phyloP scores from a whole-genome alignment of 2,888 invertebrate species.

The Orgyia antiqua region DNA sequence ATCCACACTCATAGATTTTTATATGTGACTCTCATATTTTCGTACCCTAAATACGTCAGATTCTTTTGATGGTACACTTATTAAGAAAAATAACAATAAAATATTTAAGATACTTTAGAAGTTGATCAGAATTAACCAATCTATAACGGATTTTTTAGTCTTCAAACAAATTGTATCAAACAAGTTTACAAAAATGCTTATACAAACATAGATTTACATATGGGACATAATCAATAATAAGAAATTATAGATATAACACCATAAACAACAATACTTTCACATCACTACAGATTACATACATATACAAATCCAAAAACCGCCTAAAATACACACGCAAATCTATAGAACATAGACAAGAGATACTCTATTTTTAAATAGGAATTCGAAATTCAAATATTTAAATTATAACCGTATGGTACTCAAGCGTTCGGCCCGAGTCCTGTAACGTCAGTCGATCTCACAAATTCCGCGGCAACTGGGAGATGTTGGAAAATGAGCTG shows the following conservation, averaged over 20 bases:
- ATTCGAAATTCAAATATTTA: slow-evolving; percentile 11
- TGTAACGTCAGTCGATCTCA: slow-evolving; percentile 53
- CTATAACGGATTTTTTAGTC: too few relatives aligned
- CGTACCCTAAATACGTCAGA: too few relatives aligned
- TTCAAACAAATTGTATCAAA: too few relatives aligned
- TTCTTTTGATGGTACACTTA: too few relatives aligned
- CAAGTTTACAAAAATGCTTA: too few relatives aligned
- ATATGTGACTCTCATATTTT: too few relatives aligned
- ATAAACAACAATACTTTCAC: slow-evolving; percentile 13
- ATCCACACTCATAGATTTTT: too few relatives aligned
- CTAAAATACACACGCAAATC: slow-evolving; percentile 6
- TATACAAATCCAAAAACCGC: slow-evolving; percentile 11
- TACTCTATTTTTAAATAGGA: slow-evolving; percentile 2
- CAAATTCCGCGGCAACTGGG: slow-evolving; percentile 51
- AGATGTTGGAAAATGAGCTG: slow-evolving; percentile 50
- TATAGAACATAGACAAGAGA: slow-evolving; percentile 2
- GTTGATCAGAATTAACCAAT: too few relatives aligned
- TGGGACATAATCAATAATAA: too few relatives aligned
- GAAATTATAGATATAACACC: slow-evolving; percentile 9
- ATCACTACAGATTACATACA: slow-evolving; percentile 9
- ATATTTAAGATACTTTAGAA: too few relatives aligned
- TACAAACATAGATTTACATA: too few relatives aligned
- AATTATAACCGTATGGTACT: slow-evolving; percentile 37
- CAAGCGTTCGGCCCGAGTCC: slow-evolving; percentile 58
- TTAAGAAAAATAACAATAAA: too few relatives aligned